phyloP scores from a whole-genome alignment of 2,113 vertebrate species.

The Beaufortia kweichowensis region DNA sequence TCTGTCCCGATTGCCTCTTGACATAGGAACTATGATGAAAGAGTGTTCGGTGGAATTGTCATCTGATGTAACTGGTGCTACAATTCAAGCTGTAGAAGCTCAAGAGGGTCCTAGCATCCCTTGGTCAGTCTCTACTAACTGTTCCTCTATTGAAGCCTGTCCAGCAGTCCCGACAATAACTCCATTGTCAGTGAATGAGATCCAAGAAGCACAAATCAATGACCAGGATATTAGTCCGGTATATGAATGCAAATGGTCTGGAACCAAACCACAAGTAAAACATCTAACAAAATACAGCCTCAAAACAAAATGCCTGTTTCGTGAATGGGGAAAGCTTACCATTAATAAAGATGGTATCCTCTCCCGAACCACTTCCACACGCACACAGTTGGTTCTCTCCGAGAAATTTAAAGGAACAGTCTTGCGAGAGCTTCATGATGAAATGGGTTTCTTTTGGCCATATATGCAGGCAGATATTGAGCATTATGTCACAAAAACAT shows the following conservation, averaged over 20 bases:
- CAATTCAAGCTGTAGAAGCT: constrained; percentile 25
- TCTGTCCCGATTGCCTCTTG: constrained; percentile 20
- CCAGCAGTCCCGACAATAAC: background rate
- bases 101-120: background rate
- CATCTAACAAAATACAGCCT: background rate
- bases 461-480: constrained; percentile 13
- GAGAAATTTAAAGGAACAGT: background rate
- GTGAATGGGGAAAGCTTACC: constrained; percentile 1
- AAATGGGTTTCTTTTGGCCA: constrained; percentile 46
- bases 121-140: background rate
- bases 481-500: background rate
- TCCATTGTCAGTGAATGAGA: background rate
- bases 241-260: background rate
- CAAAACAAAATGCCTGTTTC: constrained; percentile 8
- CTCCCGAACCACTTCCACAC: background rate
- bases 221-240: background rate
- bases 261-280: background rate
- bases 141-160: background rate
- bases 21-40: constrained; percentile 24
- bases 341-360: constrained; percentile 9
- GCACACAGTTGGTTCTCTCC: constrained; percentile 9
- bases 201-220: background rate
- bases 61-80: constrained; percentile 10
- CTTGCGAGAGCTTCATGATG: background rate
- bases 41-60: constrained; percentile 22